These are phyloP conservation scores for Ciconia stormi DNA, from an alignment of 2,113 vertebrate species.

Conservation along the genomic window DNA sequence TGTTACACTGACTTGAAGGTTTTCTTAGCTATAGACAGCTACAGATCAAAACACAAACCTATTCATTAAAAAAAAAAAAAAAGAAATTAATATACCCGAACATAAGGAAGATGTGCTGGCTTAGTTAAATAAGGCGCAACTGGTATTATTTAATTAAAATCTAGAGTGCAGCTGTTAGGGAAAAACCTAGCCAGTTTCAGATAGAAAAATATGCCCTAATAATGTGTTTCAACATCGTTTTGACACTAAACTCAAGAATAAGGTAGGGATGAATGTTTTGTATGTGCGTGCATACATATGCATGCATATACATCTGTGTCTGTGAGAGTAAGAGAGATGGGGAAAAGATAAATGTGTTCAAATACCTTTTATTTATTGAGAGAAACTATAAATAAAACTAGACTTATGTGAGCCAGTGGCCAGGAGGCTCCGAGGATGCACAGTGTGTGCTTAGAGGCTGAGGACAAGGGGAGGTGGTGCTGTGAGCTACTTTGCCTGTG, in stretches of 20 bases:
- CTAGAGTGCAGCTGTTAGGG: constrained; percentile 46
- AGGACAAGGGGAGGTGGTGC: neutral
- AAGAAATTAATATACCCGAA: constrained; percentile 35
- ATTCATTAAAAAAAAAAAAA: constrained; percentile 22
- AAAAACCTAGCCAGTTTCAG: constrained; percentile 45
- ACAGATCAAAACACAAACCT: neutral
- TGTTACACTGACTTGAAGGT: neutral
- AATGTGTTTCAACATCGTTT: constrained; percentile 15
- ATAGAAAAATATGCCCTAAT: constrained; percentile 47
- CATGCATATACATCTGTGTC: neutral
- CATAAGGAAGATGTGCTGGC: constrained; percentile 58
- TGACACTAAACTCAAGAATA: neutral
- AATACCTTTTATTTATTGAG: constrained; percentile 6
- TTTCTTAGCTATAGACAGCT: neutral
- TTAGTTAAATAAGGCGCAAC: constrained; percentile 66
- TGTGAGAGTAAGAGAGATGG: neutral
- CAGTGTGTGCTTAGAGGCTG: neutral
- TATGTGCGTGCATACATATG: neutral
- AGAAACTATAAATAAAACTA: constrained; percentile 4
- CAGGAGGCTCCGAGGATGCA: neutral
- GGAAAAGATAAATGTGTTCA: neutral
- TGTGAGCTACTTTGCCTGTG: neutral
- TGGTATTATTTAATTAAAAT: constrained; percentile 72
- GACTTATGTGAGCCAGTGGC: neutral
- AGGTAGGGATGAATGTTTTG: neutral